Evolutionary conservation across 2,888 invertebrate genomes (phyloP).

Genomic region (Busseola fusca): DNA sequence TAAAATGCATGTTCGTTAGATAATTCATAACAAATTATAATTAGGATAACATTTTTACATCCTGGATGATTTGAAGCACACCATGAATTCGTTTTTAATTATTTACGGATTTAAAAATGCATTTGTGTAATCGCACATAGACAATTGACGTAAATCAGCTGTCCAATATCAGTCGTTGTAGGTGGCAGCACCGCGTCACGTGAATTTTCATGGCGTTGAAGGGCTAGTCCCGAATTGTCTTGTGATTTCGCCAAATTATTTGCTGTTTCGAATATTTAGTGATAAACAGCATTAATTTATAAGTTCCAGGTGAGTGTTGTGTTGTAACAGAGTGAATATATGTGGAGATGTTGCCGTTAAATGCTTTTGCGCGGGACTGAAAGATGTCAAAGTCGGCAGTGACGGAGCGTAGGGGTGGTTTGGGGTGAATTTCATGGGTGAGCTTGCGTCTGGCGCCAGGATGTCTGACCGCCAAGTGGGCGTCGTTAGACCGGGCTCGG

Average conservation of each 20-base stretch:
- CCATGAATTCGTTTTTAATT: neutral
- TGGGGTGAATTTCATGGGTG: slow-evolving; percentile 78
- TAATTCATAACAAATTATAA: neutral
- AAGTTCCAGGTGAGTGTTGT: slow-evolving; percentile 84
- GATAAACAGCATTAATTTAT: slow-evolving; percentile 85
- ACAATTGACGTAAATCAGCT: slow-evolving; percentile 89
- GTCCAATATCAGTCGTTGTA: slow-evolving; percentile 84
- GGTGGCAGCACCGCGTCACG: slow-evolving; percentile 90
- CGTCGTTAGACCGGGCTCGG: slow-evolving; percentile 72
- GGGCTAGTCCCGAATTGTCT: slow-evolving; percentile 89
- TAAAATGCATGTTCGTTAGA: neutral
- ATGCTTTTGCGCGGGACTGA: slow-evolving; percentile 82
- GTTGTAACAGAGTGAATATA: slow-evolving; percentile 59
- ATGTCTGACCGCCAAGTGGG: slow-evolving; percentile 80
- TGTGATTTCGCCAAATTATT: slow-evolving; percentile 88
- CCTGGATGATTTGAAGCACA: neutral
- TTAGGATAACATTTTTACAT: neutral
- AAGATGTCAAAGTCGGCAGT: slow-evolving; percentile 82
- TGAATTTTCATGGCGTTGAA: slow-evolving; percentile 90
- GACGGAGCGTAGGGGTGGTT: slow-evolving; percentile 80
- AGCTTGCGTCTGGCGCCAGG: slow-evolving; percentile 79
- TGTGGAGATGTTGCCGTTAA: slow-evolving; percentile 55
- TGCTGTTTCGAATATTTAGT: slow-evolving; percentile 85
- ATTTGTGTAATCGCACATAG: slow-evolving; percentile 72
- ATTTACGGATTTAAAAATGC: slow-evolving; percentile 11